These are phyloP conservation scores for Beroe forskalii DNA, from an alignment of 37 sponge, comb jelly and placozoan genomes.

Conservation along the genomic window DNA sequence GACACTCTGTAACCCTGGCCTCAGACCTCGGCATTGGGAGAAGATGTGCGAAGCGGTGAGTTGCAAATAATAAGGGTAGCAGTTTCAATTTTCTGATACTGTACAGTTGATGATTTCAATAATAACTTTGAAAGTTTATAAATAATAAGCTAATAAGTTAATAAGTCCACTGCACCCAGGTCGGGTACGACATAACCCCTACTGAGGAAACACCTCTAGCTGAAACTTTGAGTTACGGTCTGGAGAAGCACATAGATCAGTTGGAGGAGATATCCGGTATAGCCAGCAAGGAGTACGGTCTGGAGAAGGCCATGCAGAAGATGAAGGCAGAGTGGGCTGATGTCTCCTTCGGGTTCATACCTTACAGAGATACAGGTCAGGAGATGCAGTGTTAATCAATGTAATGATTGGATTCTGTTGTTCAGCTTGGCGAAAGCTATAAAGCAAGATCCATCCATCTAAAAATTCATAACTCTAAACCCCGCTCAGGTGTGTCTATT, in stretches of 20 bases:
- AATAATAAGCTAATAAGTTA: no score
- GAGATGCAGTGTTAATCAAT: no score
- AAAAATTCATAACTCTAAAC: neutral
- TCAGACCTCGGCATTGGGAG: constrained; percentile 92
- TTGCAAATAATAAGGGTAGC: no score
- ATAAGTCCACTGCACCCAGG: no score
- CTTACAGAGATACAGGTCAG: constrained; percentile 95
- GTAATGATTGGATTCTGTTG: no score
- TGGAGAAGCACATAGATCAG: constrained; percentile 83
- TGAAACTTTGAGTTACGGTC: constrained; percentile 79
- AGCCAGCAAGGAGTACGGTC: constrained; percentile 93
- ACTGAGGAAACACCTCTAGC: constrained; percentile 82
- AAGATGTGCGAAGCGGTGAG: constrained; percentile 33
- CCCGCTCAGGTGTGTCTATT: constrained; percentile 87
- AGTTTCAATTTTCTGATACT: no score
- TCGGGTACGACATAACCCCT: constrained; percentile 91
- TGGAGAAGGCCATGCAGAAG: constrained; percentile 95
- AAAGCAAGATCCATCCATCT: no score
- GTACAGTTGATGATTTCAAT: no score
- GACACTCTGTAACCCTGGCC: constrained; percentile 88
- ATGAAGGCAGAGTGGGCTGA: constrained; percentile 93
- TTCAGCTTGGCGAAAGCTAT: no score
- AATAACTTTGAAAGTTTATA: no score
- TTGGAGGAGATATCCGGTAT: constrained; percentile 88
- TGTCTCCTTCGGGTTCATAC: constrained; percentile 77